A percentile compares a stretch with the other conserved stretches of the same genome.
Conservation (phyloP, 2,888 invertebrate genomes). For the Spisula subtruncata region DNA sequence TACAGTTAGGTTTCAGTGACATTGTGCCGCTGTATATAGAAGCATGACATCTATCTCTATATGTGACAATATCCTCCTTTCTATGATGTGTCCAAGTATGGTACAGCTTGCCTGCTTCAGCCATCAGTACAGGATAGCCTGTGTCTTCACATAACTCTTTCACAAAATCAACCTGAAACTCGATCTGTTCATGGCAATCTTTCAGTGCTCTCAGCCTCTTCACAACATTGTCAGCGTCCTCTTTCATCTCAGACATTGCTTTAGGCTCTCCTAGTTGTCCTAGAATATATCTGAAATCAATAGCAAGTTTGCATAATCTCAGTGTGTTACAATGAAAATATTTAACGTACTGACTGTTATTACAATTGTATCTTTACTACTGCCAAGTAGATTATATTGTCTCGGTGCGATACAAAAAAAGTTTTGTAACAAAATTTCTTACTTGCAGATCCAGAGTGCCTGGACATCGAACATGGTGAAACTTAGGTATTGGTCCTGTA, state of each 20-base stretch:
- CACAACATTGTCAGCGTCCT: conserved; percentile 48
- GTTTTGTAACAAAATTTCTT: not conserved
- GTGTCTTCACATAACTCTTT: conserved; percentile 52
- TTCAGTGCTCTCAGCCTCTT: conserved; percentile 27
- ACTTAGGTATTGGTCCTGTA: conserved; percentile 56
- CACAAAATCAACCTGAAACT: conserved; percentile 60
- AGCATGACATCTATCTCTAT: not conserved
- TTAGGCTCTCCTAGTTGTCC: conserved; percentile 38
- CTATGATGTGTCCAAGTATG: not conserved
- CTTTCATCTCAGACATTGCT: conserved; percentile 40
- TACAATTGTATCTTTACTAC: too few species aligned
- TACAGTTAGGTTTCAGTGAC: not conserved
- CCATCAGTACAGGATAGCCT: conserved; percentile 33
- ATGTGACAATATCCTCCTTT: not conserved
- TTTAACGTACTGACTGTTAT: too few species aligned
- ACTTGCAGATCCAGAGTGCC: conserved; percentile 57
- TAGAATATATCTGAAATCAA: conserved; percentile 54
- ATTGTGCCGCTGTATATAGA: not conserved
- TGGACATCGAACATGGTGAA: conserved; percentile 69
- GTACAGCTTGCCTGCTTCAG: not conserved
- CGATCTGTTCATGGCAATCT: conserved; percentile 51
- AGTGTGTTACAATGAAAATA: not conserved
- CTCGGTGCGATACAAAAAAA: too few species aligned
- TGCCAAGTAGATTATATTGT: too few species aligned
- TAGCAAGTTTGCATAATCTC: too few species aligned